Evolutionary conservation across 2,113 vertebrate genomes (phyloP).

Genomic region (Phyllostomus discolor): DNA sequence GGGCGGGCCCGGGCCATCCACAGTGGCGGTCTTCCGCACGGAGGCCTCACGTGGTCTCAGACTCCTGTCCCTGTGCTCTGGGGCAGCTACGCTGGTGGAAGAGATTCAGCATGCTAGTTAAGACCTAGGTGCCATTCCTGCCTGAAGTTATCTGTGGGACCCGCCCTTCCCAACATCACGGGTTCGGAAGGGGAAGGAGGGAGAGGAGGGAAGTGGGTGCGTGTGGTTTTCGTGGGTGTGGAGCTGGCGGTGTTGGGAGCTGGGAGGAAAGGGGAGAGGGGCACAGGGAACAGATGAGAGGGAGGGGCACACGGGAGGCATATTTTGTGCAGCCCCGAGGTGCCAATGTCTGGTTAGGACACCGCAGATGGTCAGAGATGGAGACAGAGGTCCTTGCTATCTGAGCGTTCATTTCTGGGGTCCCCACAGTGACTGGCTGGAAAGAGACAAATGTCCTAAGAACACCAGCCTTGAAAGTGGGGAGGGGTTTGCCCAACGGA

Average conservation of each 20-base stretch:
- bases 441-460: not conserved
- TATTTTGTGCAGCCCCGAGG: not conserved
- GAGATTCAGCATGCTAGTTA: not conserved
- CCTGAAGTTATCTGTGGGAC: not conserved
- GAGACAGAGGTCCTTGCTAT: not conserved
- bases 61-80: not conserved
- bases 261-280: not conserved
- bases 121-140: not conserved
- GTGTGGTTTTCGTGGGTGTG: not conserved
- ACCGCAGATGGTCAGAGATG: not conserved
- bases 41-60: not conserved
- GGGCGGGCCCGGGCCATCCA: not conserved
- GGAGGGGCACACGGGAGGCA: not conserved
- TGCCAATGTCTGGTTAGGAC: not conserved
- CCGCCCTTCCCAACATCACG: not conserved
- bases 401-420: not conserved
- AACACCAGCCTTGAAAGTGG: not conserved
- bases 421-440: accelerated
- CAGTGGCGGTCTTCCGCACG: accelerated
- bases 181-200: not conserved
- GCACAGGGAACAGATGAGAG: not conserved
- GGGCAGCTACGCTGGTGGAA: not conserved
- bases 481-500: not conserved
- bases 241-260: not conserved
- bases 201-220: not conserved